phyloP scores from a whole-genome alignment of 2,113 vertebrate genomes.

The Cyphomyrus plagiostoma region DNA sequence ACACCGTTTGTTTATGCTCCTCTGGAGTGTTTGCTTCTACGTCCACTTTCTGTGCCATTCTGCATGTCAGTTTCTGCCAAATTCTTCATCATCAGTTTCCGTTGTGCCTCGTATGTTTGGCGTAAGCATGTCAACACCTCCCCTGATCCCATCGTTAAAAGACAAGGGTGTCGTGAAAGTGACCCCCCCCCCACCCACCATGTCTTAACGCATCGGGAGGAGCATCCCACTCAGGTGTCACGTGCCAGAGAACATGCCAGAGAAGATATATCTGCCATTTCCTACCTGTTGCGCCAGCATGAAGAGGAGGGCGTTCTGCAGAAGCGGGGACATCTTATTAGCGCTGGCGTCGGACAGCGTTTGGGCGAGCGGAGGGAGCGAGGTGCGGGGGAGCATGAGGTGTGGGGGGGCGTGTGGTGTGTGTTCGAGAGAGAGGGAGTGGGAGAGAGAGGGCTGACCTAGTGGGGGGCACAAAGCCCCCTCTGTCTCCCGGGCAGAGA shows the following conservation, averaged over 20 bases:
- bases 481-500: slow-evolving; percentile 76
- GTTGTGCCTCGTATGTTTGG: background rate
- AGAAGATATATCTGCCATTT: slow-evolving; percentile 10
- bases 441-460: slow-evolving; percentile 52
- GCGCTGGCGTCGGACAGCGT: slow-evolving; percentile 27
- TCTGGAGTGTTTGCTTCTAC: background rate
- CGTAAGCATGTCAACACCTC: background rate
- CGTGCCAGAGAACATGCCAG: background rate
- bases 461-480: slow-evolving; percentile 72
- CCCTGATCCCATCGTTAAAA: background rate
- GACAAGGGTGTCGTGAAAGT: slow-evolving; percentile 1
- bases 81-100: background rate
- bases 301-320: slow-evolving; percentile 63
- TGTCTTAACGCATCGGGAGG: too few relatives aligned
- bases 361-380: slow-evolving; percentile 33
- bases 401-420: slow-evolving; percentile 38
- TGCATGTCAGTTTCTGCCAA: background rate
- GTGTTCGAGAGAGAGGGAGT: slow-evolving; percentile 23
- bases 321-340: slow-evolving; percentile 69
- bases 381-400: slow-evolving; percentile 36
- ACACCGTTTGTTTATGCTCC: background rate
- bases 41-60: background rate
- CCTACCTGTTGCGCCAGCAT: slow-evolving; percentile 74
- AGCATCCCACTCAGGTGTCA: background rate
- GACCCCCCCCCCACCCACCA: background rate